phyloP scores from a whole-genome alignment of 2,113 vertebrate species.

The Lucifuga dentata region DNA sequence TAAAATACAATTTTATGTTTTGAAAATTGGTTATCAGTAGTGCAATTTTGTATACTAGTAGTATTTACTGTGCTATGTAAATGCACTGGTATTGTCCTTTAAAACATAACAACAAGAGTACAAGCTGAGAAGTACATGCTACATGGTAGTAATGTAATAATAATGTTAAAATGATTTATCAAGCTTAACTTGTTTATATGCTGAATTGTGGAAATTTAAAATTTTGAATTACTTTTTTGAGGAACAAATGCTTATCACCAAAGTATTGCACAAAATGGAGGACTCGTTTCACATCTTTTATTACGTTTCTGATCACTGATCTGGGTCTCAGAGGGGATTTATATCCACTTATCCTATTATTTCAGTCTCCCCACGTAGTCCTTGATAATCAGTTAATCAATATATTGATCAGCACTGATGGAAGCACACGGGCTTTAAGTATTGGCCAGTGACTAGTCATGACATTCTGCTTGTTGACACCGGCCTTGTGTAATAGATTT shows the following conservation, averaged over 20 bases:
- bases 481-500: background rate
- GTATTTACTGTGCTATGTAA: too few relatives aligned
- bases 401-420: constrained; percentile 59
- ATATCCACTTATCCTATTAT: constrained; percentile 59
- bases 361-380: constrained; percentile 56
- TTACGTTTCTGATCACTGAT: constrained; percentile 60
- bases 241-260: too few relatives aligned
- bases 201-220: too few relatives aligned
- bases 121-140: background rate
- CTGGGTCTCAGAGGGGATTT: constrained; percentile 55
- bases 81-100: too few relatives aligned
- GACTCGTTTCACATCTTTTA: too few relatives aligned
- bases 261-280: background rate
- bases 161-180: too few relatives aligned
- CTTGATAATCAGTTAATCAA: constrained; percentile 66
- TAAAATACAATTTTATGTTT: too few relatives aligned
- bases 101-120: constrained; percentile 5
- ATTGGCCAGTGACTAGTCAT: constrained; percentile 13
- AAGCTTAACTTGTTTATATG: too few relatives aligned
- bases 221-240: too few relatives aligned
- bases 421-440: constrained; percentile 34
- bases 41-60: too few relatives aligned
- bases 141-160: too few relatives aligned
- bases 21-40: too few relatives aligned
- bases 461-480: constrained; percentile 44